phyloP scores from a whole-genome alignment of 92 coral and sea anemone species.

The Siderastrea radians region DNA sequence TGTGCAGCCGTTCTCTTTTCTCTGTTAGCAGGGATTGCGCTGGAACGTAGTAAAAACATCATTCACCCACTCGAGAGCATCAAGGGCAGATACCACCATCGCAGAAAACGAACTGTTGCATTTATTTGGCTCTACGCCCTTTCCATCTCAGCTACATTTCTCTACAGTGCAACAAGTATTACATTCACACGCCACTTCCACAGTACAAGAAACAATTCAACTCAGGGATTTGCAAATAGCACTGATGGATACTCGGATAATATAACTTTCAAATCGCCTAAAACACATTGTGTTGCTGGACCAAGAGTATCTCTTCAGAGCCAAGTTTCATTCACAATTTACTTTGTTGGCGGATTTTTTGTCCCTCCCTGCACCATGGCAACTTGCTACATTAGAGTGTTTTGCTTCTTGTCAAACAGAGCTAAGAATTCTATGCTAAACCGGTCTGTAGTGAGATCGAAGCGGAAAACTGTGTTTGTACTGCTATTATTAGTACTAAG shows the following conservation, averaged over 20 bases:
- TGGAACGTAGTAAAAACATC: conserved; percentile 75
- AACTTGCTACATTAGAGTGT: neutral
- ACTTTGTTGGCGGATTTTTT: conserved; percentile 5
- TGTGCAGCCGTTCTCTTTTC: conserved; percentile 71
- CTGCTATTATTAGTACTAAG: conserved; percentile 52
- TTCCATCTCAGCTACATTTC: conserved; percentile 41
- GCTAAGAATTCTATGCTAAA: neutral
- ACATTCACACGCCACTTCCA: conserved; percentile 5
- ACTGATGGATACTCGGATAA: neutral
- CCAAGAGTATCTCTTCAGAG: neutral
- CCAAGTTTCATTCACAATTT: conserved; percentile 6
- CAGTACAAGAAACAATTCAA: neutral
- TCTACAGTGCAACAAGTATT: conserved; percentile 41
- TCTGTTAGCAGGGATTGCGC: conserved; percentile 77
- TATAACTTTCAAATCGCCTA: neutral
- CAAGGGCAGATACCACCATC: neutral
- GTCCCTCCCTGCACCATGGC: conserved; percentile 27
- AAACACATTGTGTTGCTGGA: conserved; percentile 1
- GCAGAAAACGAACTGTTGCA: neutral
- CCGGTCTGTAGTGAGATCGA: conserved; percentile 52
- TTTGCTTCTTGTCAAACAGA: conserved; percentile 1
- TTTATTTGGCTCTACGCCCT: conserved; percentile 47
- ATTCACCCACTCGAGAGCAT: conserved; percentile 54
- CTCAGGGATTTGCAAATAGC: neutral
- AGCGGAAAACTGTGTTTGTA: conserved; percentile 62